phyloP scores from a whole-genome alignment of 2,113 vertebrate species.

The Bombycilla garrulus region DNA sequence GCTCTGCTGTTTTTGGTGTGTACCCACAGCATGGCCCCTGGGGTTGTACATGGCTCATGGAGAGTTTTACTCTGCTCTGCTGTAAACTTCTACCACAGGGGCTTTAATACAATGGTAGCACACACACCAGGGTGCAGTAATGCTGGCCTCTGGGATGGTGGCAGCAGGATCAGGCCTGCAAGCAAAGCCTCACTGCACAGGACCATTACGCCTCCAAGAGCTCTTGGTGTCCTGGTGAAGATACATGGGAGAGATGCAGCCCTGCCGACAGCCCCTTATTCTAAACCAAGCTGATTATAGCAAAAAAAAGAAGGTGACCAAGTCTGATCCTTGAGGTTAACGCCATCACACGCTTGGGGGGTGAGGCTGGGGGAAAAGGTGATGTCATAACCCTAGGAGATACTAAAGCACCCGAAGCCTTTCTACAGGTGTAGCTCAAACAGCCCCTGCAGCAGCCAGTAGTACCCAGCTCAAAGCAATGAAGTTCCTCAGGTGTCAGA shows the following conservation, averaged over 20 bases:
- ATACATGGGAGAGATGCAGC: not conserved
- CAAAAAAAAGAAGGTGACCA: not conserved
- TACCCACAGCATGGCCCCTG: not conserved
- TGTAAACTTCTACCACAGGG: not conserved
- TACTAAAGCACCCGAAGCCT: not conserved
- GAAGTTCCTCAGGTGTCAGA: not conserved
- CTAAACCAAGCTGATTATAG: not conserved
- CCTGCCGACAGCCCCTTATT: not conserved
- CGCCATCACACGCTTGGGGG: accelerated
- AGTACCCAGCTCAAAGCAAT: not conserved
- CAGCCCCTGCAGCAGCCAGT: not conserved
- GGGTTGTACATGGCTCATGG: accelerated
- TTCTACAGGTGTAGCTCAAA: not conserved
- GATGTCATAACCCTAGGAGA: not conserved
- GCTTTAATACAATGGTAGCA: not conserved
- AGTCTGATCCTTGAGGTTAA: not conserved
- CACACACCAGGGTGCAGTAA: not conserved
- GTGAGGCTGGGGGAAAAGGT: not conserved
- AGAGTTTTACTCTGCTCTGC: not conserved
- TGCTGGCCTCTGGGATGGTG: not conserved
- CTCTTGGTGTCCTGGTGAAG: not conserved
- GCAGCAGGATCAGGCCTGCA: not conserved
- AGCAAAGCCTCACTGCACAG: not conserved
- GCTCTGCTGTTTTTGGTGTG: not conserved
- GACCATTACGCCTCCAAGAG: not conserved